Base-by-base conservation (phyloP, 2,888 invertebrate species). In the Plagodis dolabraria region DNA sequence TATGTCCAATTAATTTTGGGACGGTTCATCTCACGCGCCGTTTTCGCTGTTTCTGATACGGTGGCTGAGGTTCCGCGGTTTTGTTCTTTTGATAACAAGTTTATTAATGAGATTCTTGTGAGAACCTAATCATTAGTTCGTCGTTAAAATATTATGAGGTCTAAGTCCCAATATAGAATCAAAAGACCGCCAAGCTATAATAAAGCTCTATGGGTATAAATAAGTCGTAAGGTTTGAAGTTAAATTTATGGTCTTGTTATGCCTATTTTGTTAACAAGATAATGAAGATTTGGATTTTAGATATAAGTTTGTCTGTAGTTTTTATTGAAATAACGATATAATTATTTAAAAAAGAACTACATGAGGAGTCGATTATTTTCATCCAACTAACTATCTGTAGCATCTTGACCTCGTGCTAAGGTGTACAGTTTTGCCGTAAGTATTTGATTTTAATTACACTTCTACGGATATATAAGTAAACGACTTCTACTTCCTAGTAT, bases 1-100 rank as follows among this genome's bases (percentile, higher is more conserved):
- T 91, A 90, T 89, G 91, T 91, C 90, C 81, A 87, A 92, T 91
- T 90, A 91, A 92, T 90, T 90, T 86, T 67, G 75, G 79, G 79
- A 88, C 81, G 86, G 86, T 80, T 76, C 78, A 75, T 82, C 84
- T 82, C 74, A 79, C 77, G 79, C 76, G 74, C 71, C 52, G 57
- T 63, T 63, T 66, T 83, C 71, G 86, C 86, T 71, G 84, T 85
- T 84, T 84, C 82, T 67, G 77, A 76, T 79, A 77, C 76, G 79
- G 84, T 82, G 74, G 78, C 77, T 74, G 76, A 74, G 76, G 7
- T 43, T 52, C 45, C 40, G 65, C 56, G 49, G 60, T 61, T 57
- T 65, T 58, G 47, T 47, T 60, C 53, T 57, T 65, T 64, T 57
- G 57, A 52, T 63, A 67, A 64, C 65, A 44, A 63, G 65, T 69